These are phyloP conservation scores for Xyliphius kryptos DNA, from an alignment of 2,113 vertebrate species.

Conservation along the genomic window DNA sequence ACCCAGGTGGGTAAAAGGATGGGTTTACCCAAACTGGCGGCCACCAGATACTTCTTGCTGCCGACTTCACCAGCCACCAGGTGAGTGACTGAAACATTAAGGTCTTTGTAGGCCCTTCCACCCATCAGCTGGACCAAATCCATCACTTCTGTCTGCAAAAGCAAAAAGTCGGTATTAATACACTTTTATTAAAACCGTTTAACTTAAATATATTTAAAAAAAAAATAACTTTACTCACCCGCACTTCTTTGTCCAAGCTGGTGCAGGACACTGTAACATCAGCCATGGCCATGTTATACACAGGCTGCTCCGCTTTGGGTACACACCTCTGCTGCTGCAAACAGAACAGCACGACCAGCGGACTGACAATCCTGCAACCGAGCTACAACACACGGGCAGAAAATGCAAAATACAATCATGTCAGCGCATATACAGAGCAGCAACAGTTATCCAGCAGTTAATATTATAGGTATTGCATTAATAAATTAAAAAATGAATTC, in stretches of 20 bases:
- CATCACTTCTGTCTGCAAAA: conserved; percentile 82
- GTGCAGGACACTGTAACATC: conserved; percentile 86
- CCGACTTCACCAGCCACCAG: conserved; percentile 95
- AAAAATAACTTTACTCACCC: too few relatives aligned
- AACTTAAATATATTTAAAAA: too few relatives aligned
- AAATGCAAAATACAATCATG: too few relatives aligned
- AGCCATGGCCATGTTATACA: conserved; percentile 93
- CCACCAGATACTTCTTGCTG: conserved; percentile 96
- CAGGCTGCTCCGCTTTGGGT: conserved; percentile 83
- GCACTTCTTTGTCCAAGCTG: conserved; percentile 79
- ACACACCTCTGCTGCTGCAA: conserved; percentile 82
- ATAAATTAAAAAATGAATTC: too few relatives aligned
- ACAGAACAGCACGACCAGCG: conserved; percentile 87
- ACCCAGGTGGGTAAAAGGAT: conserved; percentile 89
- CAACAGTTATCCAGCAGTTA: too few relatives aligned
- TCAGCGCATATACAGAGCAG: too few relatives aligned
- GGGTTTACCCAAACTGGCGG: conserved; percentile 86
- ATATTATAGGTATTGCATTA: too few relatives aligned
- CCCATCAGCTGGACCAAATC: conserved; percentile 91
- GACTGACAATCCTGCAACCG: conserved; percentile 88
- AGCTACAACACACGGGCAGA: conserved; percentile 62
- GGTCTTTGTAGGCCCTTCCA: conserved; percentile 79
- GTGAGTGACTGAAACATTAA: conserved; percentile 87
- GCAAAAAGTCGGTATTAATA: conserved; percentile 12
- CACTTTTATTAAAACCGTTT: too few relatives aligned